Conservation (phyloP, 1,140 invertebrate genomes). For the Gonioctena quinquepunctata region DNA sequence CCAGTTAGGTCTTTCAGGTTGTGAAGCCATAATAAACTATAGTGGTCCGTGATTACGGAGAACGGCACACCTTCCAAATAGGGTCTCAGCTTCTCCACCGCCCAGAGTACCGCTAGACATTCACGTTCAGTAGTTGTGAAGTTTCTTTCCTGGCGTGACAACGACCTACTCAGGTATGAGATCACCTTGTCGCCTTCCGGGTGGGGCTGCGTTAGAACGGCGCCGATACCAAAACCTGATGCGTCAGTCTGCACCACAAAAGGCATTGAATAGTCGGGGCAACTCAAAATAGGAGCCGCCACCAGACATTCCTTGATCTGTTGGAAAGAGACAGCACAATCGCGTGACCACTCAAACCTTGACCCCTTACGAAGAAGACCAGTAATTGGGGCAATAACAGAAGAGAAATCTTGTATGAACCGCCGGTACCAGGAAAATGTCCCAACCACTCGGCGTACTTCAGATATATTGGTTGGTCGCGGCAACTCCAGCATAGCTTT, state of each 20-base stretch:
- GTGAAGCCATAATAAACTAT: slow-evolving; percentile 50
- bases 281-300: slow-evolving; percentile 19
- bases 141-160: slow-evolving; percentile 48
- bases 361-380: not conserved
- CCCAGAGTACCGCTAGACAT: slow-evolving; percentile 53
- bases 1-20: slow-evolving; percentile 42
- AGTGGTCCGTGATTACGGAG: slow-evolving; percentile 55
- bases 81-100: slow-evolving; percentile 45
- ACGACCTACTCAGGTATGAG: slow-evolving; percentile 53
- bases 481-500: too few species aligned
- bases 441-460: not conserved
- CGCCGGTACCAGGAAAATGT: not conserved
- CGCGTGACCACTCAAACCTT: not conserved
- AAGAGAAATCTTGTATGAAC: not conserved
- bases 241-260: slow-evolving; percentile 41
- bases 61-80: slow-evolving; percentile 54
- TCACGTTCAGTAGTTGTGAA: slow-evolving; percentile 55
- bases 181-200: slow-evolving; percentile 52
- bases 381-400: not conserved
- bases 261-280: slow-evolving; percentile 19
- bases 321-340: slow-evolving; percentile 13
- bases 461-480: too few species aligned
- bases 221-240: slow-evolving; percentile 29
- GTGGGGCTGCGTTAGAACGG: slow-evolving; percentile 44
- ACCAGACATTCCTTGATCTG: slow-evolving; percentile 10